These are phyloP conservation scores for Microtus oregoni DNA, from an alignment of 2,113 vertebrate genomes.

Conservation along the genomic window DNA sequence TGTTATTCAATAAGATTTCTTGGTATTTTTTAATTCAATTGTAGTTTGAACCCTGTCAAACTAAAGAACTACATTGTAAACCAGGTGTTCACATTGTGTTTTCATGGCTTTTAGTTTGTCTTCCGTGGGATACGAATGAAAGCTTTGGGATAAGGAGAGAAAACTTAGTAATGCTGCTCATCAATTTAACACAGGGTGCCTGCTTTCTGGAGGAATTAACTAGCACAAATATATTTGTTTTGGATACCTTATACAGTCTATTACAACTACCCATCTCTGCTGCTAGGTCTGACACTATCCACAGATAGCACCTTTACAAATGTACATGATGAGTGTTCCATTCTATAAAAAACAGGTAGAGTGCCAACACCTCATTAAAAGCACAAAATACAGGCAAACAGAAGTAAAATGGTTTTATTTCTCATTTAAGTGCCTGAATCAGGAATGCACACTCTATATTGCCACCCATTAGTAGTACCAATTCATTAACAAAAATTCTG, in stretches of 20 bases:
- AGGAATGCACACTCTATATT: not conserved
- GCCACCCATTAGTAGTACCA: not conserved
- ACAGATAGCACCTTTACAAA: not conserved
- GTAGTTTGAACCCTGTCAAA: conserved; percentile 58
- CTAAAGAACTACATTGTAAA: conserved; percentile 48
- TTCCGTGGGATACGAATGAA: conserved; percentile 49
- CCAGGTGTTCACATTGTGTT: conserved; percentile 5
- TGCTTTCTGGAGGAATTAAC: not conserved
- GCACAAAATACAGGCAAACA: not conserved
- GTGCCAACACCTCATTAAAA: not conserved
- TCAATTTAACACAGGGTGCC: conserved; percentile 30
- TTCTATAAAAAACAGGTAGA: not conserved
- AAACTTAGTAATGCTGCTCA: not conserved
- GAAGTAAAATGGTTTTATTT: conserved; percentile 18
- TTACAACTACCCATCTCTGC: not conserved
- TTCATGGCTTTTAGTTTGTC: conserved; percentile 55
- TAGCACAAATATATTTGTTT: conserved; percentile 16
- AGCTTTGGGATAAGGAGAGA: conserved; percentile 19
- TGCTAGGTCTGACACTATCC: not conserved
- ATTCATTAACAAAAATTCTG: conserved; percentile 33
- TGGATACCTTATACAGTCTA: not conserved
- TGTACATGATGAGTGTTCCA: not conserved
- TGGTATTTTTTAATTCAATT: conserved; percentile 66
- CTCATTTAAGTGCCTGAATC: not conserved
- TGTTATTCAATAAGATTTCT: conserved; percentile 40